Evolutionary conservation across 2,113 vertebrate species (phyloP), one percentile per base, ranked within the genome.

Genomic region (Nibea albiflora): DNA sequence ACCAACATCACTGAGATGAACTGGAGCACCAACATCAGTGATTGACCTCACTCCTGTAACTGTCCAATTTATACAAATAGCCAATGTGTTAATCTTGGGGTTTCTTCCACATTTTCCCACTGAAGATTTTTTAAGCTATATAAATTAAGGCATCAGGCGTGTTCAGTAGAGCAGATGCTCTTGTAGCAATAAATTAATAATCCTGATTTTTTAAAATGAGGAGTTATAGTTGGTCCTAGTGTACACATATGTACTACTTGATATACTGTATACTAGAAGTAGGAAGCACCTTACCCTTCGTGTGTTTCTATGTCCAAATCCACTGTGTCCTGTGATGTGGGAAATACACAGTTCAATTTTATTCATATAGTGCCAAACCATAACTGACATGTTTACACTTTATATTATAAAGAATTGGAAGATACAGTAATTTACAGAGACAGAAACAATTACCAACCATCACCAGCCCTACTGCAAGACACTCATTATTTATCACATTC

Each of bases 241-340:
- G 24, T 35, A 19, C 17, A 58, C 39, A 72, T 72, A n/a, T 4
- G 28, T 28, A 28, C 42, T 16, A 42, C 31, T 71, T 0, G 4
- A 20, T n/a, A 11, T 58, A 26, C 5, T 28, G 22, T 26, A 26
- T 44, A 28, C 9, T 72, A 12, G 6, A 73, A 60, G 70, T 73
- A 60, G 22, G 11, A 50, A 52, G 22, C n/a, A 15, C 12, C 61
- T 65, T 85, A 93, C 91, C 88, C 39, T 8, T 85, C 80, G 17
- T 71, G 24, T 24, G 67, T 69, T 49, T 81, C 86, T 46, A 93
- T 19, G 19, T 87, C 60, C 42, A 93, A 66, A 79, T 90, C 83
- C 56, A 92, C 66, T 10, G 42, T 49, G 5, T 84, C 85, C 92
- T 92, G 70, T 39, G 2, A 50, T n/a, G 12, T 19, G 31, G 22